phyloP scores from a whole-genome alignment of 2,888 invertebrate genomes.

The Slavum lentiscoides region DNA sequence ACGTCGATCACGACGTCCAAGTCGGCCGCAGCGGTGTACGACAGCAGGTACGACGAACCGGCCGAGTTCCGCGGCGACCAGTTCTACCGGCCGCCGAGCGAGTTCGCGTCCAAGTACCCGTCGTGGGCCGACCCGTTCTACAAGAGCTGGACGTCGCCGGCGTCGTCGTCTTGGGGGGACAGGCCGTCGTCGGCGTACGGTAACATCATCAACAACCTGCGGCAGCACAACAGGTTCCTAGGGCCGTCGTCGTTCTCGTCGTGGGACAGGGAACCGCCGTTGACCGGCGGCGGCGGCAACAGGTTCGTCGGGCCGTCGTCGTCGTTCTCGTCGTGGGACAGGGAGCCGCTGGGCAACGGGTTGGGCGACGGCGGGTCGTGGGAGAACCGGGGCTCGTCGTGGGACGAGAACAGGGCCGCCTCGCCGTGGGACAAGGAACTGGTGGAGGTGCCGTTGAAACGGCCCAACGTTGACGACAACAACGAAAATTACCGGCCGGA shows the following conservation, averaged over 20 bases:
- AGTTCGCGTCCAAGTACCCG: constrained; percentile 44
- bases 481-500: constrained; percentile 4
- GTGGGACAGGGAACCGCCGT: no score
- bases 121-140: constrained; percentile 45
- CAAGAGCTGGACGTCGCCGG: constrained; percentile 26
- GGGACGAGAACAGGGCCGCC: constrained; percentile 12
- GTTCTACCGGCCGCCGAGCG: constrained; percentile 33
- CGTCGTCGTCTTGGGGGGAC: no score
- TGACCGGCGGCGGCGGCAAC: no score
- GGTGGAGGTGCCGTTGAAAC: constrained; percentile 42
- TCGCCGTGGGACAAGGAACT: constrained; percentile 37
- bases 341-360: constrained; percentile 2
- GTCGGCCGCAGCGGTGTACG: constrained; percentile 6
- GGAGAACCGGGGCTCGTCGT: constrained; percentile 16
- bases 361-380: not conserved
- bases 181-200: not conserved
- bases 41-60: constrained; percentile 43
- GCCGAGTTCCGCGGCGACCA: constrained; percentile 49
- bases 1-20: constrained; percentile 24
- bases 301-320: no score
- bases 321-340: constrained; percentile 12
- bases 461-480: not conserved
- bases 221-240: not conserved
- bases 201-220: not conserved
- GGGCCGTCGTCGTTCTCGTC: not conserved